Evolutionary conservation across 1,140 invertebrate species (phyloP).

Genomic region (Venturia canescens): DNA sequence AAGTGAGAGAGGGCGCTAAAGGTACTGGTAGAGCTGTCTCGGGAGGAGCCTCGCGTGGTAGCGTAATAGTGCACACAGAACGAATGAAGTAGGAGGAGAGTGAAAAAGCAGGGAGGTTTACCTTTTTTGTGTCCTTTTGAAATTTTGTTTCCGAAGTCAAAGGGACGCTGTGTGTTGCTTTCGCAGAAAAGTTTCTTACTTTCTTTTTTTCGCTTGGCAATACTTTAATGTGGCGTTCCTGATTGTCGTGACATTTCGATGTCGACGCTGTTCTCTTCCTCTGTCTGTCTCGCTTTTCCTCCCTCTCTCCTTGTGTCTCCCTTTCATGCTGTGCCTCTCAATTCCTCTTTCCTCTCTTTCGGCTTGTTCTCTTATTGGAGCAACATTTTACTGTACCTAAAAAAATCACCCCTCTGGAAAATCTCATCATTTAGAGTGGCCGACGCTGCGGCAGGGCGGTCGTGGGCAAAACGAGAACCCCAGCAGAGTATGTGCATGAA

Average conservation of each 20-base stretch:
- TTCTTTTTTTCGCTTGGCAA: constrained; percentile 51
- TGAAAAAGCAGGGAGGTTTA: background rate
- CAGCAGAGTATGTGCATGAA: constrained; percentile 34
- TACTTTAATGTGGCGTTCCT: constrained; percentile 61
- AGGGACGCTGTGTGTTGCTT: background rate
- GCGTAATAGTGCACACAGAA: background rate
- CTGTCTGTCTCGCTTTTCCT: too few species aligned
- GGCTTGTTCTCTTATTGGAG: background rate
- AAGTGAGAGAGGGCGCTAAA: constrained; percentile 39
- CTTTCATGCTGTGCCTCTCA: too few species aligned
- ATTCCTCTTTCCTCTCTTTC: background rate
- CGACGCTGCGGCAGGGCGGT: background rate
- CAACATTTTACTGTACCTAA: background rate
- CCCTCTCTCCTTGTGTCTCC: too few species aligned
- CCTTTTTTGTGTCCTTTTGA: background rate
- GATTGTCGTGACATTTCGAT: constrained; percentile 11
- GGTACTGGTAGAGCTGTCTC: constrained; percentile 2
- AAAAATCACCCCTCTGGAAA: constrained; percentile 49
- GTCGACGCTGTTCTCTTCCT: background rate
- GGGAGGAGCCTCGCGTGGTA: background rate
- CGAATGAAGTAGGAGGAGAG: background rate
- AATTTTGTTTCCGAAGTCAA: constrained; percentile 31
- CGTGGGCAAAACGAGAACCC: constrained; percentile 45
- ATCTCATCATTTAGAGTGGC: constrained; percentile 66
- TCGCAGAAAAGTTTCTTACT: background rate